Percentiles rank a stretch among this genome's conserved stretches.
Conservation (phyloP, 2,113 vertebrate genomes). For the Rallus limicola region DNA sequence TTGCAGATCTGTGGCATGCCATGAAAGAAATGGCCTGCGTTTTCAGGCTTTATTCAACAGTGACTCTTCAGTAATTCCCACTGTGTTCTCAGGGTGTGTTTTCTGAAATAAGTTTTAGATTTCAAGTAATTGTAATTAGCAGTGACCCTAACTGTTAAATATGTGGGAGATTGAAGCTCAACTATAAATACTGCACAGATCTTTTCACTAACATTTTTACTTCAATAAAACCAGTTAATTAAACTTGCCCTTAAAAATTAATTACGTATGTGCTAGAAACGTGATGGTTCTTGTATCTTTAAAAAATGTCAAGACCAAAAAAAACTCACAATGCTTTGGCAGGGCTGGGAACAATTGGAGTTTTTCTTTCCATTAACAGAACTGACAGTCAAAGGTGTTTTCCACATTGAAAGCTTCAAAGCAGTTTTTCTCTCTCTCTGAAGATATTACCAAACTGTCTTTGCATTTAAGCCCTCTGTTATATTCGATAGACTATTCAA, state of each 20-base stretch:
- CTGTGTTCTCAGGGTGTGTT: not conserved
- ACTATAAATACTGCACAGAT: conserved; percentile 25
- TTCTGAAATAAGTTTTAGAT: not conserved
- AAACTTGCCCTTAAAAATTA: conserved; percentile 59
- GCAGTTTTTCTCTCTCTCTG: not conserved
- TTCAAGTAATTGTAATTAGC: conserved; percentile 23
- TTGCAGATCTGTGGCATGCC: not conserved
- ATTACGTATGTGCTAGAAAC: conserved; percentile 59
- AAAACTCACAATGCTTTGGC: conserved; percentile 41
- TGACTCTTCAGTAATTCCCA: not conserved
- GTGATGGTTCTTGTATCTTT: conserved; percentile 72
- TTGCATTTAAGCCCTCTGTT: not conserved
- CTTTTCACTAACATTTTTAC: conserved; percentile 16
- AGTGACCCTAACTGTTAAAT: conserved; percentile 32
- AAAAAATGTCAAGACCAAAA: conserved; percentile 56
- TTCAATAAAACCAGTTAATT: conserved; percentile 62
- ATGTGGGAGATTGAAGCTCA: not conserved
- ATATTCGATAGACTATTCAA: not conserved
- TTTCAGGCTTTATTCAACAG: not conserved
- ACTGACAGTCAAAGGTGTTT: conserved; percentile 70
- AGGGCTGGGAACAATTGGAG: conserved; percentile 65
- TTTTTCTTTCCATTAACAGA: conserved; percentile 65
- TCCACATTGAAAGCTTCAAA: conserved; percentile 72
- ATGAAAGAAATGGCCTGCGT: not conserved
- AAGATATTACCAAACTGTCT: conserved; percentile 30